phyloP scores from a whole-genome alignment of 1,140 invertebrate species.

The Trigoniulus corallinus region DNA sequence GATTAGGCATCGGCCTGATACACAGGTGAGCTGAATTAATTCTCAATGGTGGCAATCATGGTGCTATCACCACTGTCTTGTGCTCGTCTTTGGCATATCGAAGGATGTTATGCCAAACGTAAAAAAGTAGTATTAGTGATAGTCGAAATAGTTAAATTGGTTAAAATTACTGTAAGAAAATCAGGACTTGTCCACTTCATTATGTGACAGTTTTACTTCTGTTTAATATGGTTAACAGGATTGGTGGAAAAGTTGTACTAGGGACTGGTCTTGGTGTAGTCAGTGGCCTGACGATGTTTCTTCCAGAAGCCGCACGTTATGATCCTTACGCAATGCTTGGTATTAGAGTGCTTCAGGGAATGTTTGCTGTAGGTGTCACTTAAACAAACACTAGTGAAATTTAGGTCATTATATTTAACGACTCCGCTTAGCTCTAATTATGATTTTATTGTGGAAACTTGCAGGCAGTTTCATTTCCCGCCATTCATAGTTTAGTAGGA shows the following conservation, averaged over 20 bases:
- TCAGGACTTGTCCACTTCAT: not conserved
- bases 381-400: too few species aligned
- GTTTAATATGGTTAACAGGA: too few species aligned
- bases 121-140: not conserved
- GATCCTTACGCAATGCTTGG: constrained; percentile 25
- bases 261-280: constrained; percentile 21
- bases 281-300: constrained; percentile 24
- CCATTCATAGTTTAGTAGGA: constrained; percentile 34
- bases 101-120: not conserved
- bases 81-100: not conserved
- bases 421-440: too few species aligned
- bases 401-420: too few species aligned
- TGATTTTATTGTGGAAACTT: too few species aligned
- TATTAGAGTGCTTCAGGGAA: constrained; percentile 26
- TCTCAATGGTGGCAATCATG: too few species aligned
- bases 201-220: not conserved
- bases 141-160: too few species aligned
- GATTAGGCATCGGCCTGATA: too few species aligned
- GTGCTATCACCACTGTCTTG: too few species aligned
- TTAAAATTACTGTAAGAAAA: too few species aligned
- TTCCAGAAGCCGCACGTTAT: constrained; percentile 24
- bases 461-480: constrained; percentile 35
- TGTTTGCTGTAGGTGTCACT: constrained; percentile 24
- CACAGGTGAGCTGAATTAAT: too few species aligned
- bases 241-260: constrained; percentile 25